A percentile compares a stretch with the other conserved stretches of the same genome.
phyloP scores from a whole-genome alignment of 2,888 invertebrate genomes.

The Hydroisotoma schaefferi region DNA sequence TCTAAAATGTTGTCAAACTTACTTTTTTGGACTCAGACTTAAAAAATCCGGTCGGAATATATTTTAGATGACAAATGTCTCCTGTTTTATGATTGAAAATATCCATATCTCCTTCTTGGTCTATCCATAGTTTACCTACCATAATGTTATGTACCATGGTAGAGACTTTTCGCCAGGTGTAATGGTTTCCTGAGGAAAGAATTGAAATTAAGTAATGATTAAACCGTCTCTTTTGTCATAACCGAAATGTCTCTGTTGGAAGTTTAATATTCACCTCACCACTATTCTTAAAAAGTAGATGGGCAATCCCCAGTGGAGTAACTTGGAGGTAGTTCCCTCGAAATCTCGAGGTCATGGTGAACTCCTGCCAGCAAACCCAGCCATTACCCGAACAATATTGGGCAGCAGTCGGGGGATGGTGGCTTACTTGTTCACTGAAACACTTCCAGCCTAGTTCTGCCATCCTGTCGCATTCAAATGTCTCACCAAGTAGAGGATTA shows the following conservation, averaged over 20 bases:
- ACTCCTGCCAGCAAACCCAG: slow-evolving; percentile 98
- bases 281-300: slow-evolving; percentile 57
- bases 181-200: slow-evolving; percentile 67
- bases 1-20: too few species aligned
- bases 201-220: background rate
- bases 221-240: background rate
- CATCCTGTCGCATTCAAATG: slow-evolving; percentile 92
- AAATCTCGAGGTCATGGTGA: slow-evolving; percentile 98
- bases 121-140: slow-evolving; percentile 98
- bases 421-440: slow-evolving; percentile 93
- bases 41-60: slow-evolving; percentile 62
- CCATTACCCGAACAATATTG: slow-evolving; percentile 75
- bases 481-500: slow-evolving; percentile 93
- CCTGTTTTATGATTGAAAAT: slow-evolving; percentile 84
- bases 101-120: slow-evolving; percentile 99
- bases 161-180: slow-evolving; percentile 95
- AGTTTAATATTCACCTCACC: slow-evolving; percentile 48
- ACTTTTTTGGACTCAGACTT: slow-evolving; percentile 2
- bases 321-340: slow-evolving; percentile 94
- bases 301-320: slow-evolving; percentile 61
- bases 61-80: slow-evolving; percentile 93
- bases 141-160: slow-evolving; percentile 99
- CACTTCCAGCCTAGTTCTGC: slow-evolving; percentile 93
- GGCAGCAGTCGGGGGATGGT: slow-evolving; percentile 97
- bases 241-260: background rate